A percentile compares a stretch with the other conserved stretches of the same genome.
Conservation (phyloP, 2,113 vertebrate genomes). For the Alligator sinensis region DNA sequence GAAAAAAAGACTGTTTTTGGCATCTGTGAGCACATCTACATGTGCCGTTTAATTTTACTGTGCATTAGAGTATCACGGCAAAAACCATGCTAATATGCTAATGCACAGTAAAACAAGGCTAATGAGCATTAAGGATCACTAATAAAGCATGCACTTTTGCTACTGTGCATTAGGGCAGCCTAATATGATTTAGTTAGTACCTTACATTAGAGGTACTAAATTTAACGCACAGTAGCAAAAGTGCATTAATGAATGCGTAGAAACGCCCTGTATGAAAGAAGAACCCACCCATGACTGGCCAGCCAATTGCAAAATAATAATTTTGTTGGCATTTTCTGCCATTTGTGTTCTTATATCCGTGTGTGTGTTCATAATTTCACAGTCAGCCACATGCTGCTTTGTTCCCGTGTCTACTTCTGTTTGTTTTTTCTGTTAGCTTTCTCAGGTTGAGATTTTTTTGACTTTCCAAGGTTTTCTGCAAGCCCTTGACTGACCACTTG, state of each 20-base stretch:
- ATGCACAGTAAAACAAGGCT: no score
- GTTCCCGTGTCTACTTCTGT: not conserved
- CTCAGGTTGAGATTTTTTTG: not conserved
- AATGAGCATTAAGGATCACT: no score
- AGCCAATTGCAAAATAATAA: not conserved
- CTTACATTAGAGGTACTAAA: no score
- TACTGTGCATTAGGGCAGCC: no score
- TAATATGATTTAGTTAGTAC: no score
- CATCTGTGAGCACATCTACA: not conserved
- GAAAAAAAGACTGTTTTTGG: not conserved
- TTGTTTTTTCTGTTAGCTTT: not conserved
- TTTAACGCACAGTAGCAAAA: no score
- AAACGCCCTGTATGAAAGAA: not conserved
- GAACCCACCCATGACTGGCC: not conserved
- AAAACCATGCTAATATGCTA: no score
- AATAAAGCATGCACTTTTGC: no score
- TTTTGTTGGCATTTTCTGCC: not conserved
- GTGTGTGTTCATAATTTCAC: not conserved
- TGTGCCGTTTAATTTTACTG: no score
- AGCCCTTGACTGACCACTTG: not conserved
- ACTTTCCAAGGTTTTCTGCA: not conserved
- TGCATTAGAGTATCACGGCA: no score
- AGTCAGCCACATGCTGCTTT: not conserved
- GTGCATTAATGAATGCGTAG: no score
- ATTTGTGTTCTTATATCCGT: rapidly evolving